phyloP scores from a whole-genome alignment of 2,888 invertebrate species.

The Pherbina coryleti region DNA sequence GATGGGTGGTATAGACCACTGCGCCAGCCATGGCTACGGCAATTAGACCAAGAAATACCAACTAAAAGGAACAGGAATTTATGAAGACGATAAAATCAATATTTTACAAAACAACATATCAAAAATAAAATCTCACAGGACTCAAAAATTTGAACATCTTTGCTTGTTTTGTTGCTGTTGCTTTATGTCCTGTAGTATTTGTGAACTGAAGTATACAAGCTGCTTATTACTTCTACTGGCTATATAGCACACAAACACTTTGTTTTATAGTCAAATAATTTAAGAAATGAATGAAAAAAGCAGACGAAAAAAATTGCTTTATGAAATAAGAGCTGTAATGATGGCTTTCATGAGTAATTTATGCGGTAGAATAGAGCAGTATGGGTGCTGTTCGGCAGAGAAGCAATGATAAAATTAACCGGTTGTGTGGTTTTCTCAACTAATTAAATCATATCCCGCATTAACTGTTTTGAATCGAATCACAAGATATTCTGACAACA shows the following conservation, averaged over 20 bases:
- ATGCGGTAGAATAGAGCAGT: too few relatives aligned
- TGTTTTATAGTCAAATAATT: conserved; percentile 10
- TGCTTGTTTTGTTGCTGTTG: not conserved
- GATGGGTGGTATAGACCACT: conserved; percentile 45
- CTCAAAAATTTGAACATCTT: conserved; percentile 14
- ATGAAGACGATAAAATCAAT: not conserved
- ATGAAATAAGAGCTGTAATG: not conserved
- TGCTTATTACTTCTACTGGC: not conserved
- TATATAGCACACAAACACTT: not conserved
- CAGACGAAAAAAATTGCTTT: not conserved
- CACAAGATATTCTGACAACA: too few relatives aligned
- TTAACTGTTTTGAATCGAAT: too few relatives aligned
- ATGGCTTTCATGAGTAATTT: not conserved
- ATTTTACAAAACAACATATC: not conserved
- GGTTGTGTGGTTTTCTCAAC: too few relatives aligned
- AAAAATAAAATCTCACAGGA: not conserved
- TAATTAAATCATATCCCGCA: too few relatives aligned
- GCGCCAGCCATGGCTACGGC: conserved; percentile 48
- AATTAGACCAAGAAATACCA: conserved; percentile 55
- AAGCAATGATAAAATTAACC: too few relatives aligned
- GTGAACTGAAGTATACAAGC: not conserved
- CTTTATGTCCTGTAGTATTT: not conserved
- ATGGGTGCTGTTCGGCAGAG: too few relatives aligned
- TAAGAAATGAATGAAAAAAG: not conserved
- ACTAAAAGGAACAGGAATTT: conserved; percentile 37